Evolutionary conservation across 2,888 invertebrate species (phyloP).

Genomic region (Pseudococcus viburni): DNA sequence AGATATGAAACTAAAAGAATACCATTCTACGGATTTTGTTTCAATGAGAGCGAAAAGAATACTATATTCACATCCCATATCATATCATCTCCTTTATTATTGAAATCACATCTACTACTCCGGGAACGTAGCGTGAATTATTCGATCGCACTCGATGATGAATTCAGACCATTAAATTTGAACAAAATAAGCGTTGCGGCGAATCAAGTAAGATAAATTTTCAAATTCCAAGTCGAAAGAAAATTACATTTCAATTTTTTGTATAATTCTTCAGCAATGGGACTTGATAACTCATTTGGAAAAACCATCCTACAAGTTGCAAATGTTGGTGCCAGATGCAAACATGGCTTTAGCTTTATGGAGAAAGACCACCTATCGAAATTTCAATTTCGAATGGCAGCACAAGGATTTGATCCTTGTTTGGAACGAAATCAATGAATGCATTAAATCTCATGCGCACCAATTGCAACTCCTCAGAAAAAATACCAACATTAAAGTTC

Average conservation of each 20-base stretch:
- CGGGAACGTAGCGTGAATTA: not conserved
- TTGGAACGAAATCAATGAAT: not conserved
- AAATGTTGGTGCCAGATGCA: not conserved
- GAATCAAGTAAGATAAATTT: too few relatives aligned
- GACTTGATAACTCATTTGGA: not conserved
- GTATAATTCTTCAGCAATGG: not conserved
- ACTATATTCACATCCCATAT: not conserved
- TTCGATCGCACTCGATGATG: not conserved
- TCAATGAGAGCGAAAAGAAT: not conserved
- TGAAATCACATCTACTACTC: not conserved
- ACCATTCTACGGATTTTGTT: not conserved
- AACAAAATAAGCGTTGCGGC: too few relatives aligned
- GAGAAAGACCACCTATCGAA: not conserved
- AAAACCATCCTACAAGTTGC: not conserved
- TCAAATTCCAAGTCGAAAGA: too few relatives aligned
- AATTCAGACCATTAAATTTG: too few relatives aligned
- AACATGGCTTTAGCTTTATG: not conserved
- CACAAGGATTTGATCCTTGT: not conserved
- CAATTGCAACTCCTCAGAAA: too few relatives aligned
- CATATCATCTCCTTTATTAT: not conserved
- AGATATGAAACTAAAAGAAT: too few relatives aligned
- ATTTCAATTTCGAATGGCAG: not conserved
- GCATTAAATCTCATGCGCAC: not conserved
- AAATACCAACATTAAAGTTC: too few relatives aligned
- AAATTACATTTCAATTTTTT: too few relatives aligned